Evolutionary conservation across 2,888 invertebrate species (phyloP), one percentile per base, ranked within the genome.

Genomic region (Amphipoea oculea): DNA sequence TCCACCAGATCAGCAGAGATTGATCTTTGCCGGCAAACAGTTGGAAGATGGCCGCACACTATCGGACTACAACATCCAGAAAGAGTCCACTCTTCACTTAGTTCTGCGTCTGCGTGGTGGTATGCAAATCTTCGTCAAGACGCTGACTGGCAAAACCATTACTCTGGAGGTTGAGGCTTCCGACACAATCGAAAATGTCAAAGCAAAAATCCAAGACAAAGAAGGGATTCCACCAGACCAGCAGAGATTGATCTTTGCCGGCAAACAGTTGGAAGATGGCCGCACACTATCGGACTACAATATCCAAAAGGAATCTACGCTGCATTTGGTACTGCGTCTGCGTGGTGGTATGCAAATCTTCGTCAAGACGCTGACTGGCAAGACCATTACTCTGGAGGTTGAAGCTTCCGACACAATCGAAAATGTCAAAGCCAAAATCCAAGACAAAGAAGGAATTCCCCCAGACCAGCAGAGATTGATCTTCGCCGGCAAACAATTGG

Each of bases 281-380:
- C 85, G 89, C 1, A 89, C 89, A 0, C 1, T 89, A 0, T 89
- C 89, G 0, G 89, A 89, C 0, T 89, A 89, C 54, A 89, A 89
- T 0, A 89, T 89, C 0, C 88, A 89, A 0, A 89, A 89, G 5
- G 88, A 88, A 0, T 88, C 88, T 0, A 88, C 88, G 0, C 36
- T 89, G 0, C 89, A 89, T 0, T 78, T 88, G 0, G 88, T 88
- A 0, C 11, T 89, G 0, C 89, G 88, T 65, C 84, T 88, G 0
- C 73, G 88, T 14, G 88, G 88, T 45, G 88, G 88, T 68, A 88
- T 88, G 88, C 88, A 88, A 63, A 88, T 88, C 14, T 88, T 88
- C 9, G 88, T 88, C 0, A 88, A 88, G 2, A 88, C 88, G 0
- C 9, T 88, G 0, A 88, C 88, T 2, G 88, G 88, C 0, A 88